phyloP scores from a whole-genome alignment of 2,797 vertebrate species.

The Tenualosa thibaudeaui region DNA sequence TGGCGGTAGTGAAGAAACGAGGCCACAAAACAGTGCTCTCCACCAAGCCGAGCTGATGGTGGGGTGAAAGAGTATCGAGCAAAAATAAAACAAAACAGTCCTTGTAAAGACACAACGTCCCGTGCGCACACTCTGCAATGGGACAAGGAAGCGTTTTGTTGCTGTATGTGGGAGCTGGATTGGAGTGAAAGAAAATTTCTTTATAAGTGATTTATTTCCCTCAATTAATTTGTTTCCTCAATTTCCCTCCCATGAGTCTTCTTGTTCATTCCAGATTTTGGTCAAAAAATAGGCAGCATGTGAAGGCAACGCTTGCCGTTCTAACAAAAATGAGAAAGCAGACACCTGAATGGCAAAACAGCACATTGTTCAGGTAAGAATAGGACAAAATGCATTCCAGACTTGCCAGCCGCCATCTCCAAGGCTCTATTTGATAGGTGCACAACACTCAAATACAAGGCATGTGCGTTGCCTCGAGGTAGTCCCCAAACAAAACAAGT shows the following conservation, averaged over 20 bases:
- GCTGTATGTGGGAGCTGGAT: conserved; percentile 26
- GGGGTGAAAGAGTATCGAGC: conserved; percentile 20
- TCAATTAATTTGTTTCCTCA: conserved; percentile 34
- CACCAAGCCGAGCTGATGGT: background rate
- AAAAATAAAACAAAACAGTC: conserved; percentile 28
- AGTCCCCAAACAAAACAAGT: background rate
- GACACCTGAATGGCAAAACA: background rate
- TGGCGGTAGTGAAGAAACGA: background rate
- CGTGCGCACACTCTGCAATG: conserved; percentile 20
- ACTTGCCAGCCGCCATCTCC: background rate
- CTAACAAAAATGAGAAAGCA: background rate
- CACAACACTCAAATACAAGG: background rate
- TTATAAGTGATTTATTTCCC: too few relatives aligned
- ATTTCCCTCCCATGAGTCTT: too few relatives aligned
- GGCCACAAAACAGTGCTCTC: conserved; percentile 32
- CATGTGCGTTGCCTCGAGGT: background rate
- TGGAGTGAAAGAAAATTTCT: too few relatives aligned
- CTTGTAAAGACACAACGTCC: background rate
- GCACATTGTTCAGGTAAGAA: background rate
- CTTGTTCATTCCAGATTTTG: background rate
- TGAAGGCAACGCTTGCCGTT: background rate
- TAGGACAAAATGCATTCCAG: background rate
- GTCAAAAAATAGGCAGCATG: background rate
- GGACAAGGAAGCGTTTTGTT: conserved; percentile 19
- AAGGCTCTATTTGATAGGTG: background rate